Conservation (phyloP, 2,888 invertebrate species). For the Pterobdella sp. region DNA sequence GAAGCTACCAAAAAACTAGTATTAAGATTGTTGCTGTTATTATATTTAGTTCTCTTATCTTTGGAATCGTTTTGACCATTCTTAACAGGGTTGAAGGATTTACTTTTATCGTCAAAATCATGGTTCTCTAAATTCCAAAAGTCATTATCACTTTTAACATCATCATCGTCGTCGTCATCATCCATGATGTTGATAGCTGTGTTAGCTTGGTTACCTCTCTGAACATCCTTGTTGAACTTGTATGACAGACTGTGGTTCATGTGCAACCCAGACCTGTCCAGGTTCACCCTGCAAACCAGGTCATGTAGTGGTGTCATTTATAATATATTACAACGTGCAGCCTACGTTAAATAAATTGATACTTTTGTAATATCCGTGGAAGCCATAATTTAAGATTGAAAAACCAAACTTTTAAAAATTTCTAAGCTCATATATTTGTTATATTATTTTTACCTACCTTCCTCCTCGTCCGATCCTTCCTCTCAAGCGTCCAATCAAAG, state of each 20-base stretch:
- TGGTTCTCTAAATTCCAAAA: neutral
- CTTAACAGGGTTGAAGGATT: neutral
- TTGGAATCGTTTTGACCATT: neutral
- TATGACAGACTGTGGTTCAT: too few relatives aligned
- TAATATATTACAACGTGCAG: too few relatives aligned
- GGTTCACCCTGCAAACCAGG: neutral
- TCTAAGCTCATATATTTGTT: too few relatives aligned
- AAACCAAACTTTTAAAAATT: too few relatives aligned
- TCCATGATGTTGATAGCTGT: neutral
- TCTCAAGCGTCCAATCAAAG: constrained; percentile 12
- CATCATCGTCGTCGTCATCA: constrained; percentile 4
- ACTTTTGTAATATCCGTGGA: too few relatives aligned
- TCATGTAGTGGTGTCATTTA: too few relatives aligned
- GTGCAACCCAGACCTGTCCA: constrained; percentile 3
- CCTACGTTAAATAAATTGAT: too few relatives aligned
- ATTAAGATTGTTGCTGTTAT: neutral
- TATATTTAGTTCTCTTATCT: neutral
- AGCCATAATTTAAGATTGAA: too few relatives aligned
- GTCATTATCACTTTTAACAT: neutral
- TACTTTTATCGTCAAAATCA: neutral
- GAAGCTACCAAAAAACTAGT: neutral
- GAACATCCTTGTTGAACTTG: too few relatives aligned
- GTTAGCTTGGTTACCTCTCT: too few relatives aligned
- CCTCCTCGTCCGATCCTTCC: constrained; percentile 26
- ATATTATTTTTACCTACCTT: constrained; percentile 8